Base-by-base conservation (phyloP, 2,113 vertebrate genomes). In the Tragulus kanchil region DNA sequence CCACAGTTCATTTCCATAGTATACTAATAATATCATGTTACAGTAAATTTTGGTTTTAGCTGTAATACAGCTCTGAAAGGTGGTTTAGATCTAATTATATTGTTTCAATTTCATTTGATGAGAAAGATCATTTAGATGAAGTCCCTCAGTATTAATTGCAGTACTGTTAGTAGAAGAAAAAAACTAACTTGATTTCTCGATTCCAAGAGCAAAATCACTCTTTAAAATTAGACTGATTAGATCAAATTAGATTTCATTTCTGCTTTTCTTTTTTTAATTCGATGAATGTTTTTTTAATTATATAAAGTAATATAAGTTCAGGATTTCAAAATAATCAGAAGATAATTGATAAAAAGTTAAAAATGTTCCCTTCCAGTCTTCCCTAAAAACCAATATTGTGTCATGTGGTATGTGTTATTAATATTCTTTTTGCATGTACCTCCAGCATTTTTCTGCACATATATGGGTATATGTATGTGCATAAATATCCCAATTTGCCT, bases 231-330 rank as follows among this genome's bases (percentile, higher is more conserved):
- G 64, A n/a, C 78, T 85, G 52, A 86, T 94, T 64, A 67, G 13
- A 85, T 94, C 52, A 93, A 93, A 93, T 96, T 85, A 71, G 26
- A 61, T 69, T 95, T 96, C 58, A 93, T 93, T 92, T 94, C 19
- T 5, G 81, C 71, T 84, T 95, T 16, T 67, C 28, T 79, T 90
- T 93, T 78, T 61, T 94, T 92, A 93, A 92, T 86, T 94, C 86
- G 56, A 45, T 94, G 19, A 88, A 13, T 25, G 5, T 50, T 82
- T 58, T 36, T 87, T 71, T 77, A 94, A 95, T 79, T 92, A 89
- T 89, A 52, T 83, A 62, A 89, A 92, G 36, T 77, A 25, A 86
- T 82, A 79, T 54, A 89, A 9, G 11, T 62, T 94, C 26, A 89
- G 6, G 10, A 79, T 79, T 97, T 89, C 67, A n/a, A 96, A 90